Conservation (phyloP, 2,797 vertebrate genomes). For the Sebastes diaconus region DNA sequence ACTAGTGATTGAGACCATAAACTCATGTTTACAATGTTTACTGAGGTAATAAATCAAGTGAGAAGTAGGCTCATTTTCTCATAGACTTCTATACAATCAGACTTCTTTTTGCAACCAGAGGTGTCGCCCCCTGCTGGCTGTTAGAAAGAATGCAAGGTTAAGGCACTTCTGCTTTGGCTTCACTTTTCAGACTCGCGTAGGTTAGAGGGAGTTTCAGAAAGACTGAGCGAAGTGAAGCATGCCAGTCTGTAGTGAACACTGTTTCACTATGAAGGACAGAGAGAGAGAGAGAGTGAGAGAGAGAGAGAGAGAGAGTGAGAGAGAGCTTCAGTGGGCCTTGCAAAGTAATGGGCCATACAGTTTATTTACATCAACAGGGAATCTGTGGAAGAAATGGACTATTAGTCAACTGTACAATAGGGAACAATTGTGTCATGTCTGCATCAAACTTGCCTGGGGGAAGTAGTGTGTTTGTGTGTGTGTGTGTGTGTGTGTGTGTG, state of each 20-base stretch:
- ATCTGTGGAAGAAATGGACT: constrained; percentile 63
- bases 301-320: not conserved
- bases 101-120: too few relatives aligned
- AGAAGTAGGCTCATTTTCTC: too few relatives aligned
- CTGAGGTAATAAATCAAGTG: too few relatives aligned
- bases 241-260: constrained; percentile 27
- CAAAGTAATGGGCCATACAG: constrained; percentile 66
- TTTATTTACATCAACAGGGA: constrained; percentile 78
- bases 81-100: too few relatives aligned
- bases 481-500: not conserved
- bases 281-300: not conserved
- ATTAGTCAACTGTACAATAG: constrained; percentile 68
- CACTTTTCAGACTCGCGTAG: not conserved
- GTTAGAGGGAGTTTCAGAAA: constrained; percentile 22
- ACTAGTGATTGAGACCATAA: too few relatives aligned
- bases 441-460: constrained; percentile 58
- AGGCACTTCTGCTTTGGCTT: accelerated
- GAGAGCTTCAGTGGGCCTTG: constrained; percentile 41
- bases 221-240: constrained; percentile 18
- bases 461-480: not conserved
- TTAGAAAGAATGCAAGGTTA: too few relatives aligned
- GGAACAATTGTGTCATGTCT: constrained; percentile 68
- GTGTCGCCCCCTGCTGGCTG: too few relatives aligned
- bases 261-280: constrained; percentile 18
- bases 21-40: too few relatives aligned